Percentiles rank a stretch among this genome's conserved stretches.
phyloP scores from a whole-genome alignment of 2,888 invertebrate genomes.

The Trissoscelio sp. region DNA sequence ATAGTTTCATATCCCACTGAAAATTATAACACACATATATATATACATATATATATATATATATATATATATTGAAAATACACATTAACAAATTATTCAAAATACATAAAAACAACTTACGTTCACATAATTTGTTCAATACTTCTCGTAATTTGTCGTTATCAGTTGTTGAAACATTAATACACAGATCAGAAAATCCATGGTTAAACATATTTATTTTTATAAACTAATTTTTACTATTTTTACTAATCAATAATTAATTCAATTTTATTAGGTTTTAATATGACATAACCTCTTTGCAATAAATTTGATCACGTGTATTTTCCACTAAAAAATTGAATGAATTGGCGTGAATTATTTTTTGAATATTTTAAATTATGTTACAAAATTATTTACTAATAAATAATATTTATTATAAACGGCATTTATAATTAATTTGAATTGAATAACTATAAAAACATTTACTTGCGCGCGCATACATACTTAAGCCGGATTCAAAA shows the following conservation, averaged over 20 bases:
- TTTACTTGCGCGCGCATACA: too few relatives aligned
- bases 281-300: too few relatives aligned
- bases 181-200: slow-evolving; percentile 80
- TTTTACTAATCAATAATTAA: background rate
- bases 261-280: background rate
- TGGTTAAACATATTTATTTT: slow-evolving; percentile 70
- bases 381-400: too few relatives aligned
- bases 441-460: too few relatives aligned
- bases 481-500: too few relatives aligned
- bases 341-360: too few relatives aligned
- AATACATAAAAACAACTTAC: slow-evolving; percentile 68
- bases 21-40: slow-evolving; percentile 9
- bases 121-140: slow-evolving; percentile 72
- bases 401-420: too few relatives aligned
- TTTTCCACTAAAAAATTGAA: too few relatives aligned
- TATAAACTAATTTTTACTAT: background rate
- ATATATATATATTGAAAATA: too few relatives aligned
- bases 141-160: slow-evolving; percentile 69
- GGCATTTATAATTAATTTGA: too few relatives aligned
- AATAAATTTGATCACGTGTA: too few relatives aligned
- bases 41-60: background rate
- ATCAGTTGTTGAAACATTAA: slow-evolving; percentile 72
- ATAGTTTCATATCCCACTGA: slow-evolving; percentile 89
- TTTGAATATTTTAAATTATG: too few relatives aligned
- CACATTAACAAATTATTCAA: background rate